Conservation (phyloP, 2,113 vertebrate genomes). For the Malurus melanocephalus region DNA sequence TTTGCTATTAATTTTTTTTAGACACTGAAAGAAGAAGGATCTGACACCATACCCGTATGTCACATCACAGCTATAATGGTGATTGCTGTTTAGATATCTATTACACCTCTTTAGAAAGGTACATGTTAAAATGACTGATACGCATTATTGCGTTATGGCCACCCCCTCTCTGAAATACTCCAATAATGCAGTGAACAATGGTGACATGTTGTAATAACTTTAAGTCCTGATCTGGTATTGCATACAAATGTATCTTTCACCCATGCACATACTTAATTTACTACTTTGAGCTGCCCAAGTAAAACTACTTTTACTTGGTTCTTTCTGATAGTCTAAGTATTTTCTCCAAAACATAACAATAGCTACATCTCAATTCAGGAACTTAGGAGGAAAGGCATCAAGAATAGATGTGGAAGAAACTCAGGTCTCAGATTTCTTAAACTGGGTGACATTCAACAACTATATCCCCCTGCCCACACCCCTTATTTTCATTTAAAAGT, state of each 20-base stretch:
- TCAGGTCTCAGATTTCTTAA: neutral
- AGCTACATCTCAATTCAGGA: neutral
- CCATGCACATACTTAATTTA: neutral
- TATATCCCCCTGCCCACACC: neutral
- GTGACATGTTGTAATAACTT: neutral
- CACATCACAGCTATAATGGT: neutral
- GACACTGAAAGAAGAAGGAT: neutral
- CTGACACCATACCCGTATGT: neutral
- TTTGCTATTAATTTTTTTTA: neutral
- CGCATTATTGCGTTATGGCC: neutral
- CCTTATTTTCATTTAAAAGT: neutral
- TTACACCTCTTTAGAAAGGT: neutral
- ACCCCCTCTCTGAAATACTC: slow-evolving; percentile 12
- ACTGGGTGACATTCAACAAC: neutral
- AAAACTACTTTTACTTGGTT: neutral
- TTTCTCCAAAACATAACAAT: neutral
- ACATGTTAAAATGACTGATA: neutral
- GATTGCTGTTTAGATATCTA: neutral
- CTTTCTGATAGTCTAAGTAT: neutral
- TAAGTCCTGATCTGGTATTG: neutral
- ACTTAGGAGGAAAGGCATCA: neutral
- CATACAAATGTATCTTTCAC: neutral
- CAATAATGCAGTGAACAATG: neutral
- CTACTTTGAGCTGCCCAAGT: neutral
- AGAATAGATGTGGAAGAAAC: neutral